These are phyloP conservation scores for Actinia equina DNA, from an alignment of 64 coral and sea anemone species.

Conservation along the genomic window DNA sequence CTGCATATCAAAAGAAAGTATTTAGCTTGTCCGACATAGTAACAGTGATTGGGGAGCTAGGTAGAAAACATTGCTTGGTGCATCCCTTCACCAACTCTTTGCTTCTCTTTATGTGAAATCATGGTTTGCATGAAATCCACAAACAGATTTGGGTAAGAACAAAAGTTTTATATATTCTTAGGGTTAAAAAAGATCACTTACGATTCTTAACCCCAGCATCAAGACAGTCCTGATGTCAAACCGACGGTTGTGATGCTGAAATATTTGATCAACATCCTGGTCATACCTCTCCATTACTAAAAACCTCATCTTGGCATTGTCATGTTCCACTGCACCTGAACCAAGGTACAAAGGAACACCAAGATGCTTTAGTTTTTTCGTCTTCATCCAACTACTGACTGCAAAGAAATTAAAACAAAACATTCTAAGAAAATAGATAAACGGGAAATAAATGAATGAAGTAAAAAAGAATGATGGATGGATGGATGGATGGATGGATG, in stretches of 20 bases:
- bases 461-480: not conserved
- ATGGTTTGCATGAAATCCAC: too few species aligned
- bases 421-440: not conserved
- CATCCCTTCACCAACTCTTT: too few species aligned
- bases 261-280: slow-evolving; percentile 85
- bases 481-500: not conserved
- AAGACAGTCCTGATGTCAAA: slow-evolving; percentile 86
- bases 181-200: slow-evolving; percentile 29
- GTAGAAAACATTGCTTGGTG: too few species aligned
- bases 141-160: too few species aligned
- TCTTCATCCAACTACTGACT: slow-evolving; percentile 88
- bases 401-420: not conserved
- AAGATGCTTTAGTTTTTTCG: slow-evolving; percentile 75
- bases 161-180: not conserved
- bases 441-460: not conserved
- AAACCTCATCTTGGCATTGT: slow-evolving; percentile 74
- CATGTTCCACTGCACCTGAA: slow-evolving; percentile 70
- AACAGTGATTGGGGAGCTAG: too few species aligned
- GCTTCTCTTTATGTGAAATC: too few species aligned
- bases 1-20: too few species aligned
- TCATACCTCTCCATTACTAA: slow-evolving; percentile 94
- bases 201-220: slow-evolving; percentile 82
- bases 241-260: slow-evolving; percentile 20
- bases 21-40: too few species aligned
- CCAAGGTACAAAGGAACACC: slow-evolving; percentile 82